These are phyloP conservation scores for Caloenas nicobarica DNA, from an alignment of 2,113 vertebrate genomes.

Conservation along the genomic window DNA sequence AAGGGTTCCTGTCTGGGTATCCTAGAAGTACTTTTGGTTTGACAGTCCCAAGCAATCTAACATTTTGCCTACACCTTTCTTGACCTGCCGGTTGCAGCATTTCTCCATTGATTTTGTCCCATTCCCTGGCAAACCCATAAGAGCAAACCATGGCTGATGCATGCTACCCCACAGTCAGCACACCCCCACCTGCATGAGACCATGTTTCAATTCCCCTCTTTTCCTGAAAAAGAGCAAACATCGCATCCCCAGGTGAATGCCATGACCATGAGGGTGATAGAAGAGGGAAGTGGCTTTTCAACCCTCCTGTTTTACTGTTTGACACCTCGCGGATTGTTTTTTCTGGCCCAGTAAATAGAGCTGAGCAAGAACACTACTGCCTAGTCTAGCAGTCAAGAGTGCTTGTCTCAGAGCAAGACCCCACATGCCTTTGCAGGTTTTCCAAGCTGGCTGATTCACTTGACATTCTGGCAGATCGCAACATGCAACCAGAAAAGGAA, in stretches of 20 bases:
- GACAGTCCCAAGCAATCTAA: background rate
- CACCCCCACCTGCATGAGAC: background rate
- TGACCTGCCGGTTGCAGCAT: background rate
- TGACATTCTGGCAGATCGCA: background rate
- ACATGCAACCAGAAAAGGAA: background rate
- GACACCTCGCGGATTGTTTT: background rate
- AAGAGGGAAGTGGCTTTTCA: background rate
- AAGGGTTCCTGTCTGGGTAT: background rate
- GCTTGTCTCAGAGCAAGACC: background rate
- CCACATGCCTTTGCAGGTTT: conserved; percentile 48
- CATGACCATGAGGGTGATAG: rapidly evolving
- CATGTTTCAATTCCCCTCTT: background rate
- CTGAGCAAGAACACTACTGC: rapidly evolving
- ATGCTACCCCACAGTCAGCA: background rate
- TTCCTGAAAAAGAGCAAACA: background rate
- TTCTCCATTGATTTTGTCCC: background rate
- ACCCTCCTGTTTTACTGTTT: background rate
- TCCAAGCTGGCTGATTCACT: conserved; percentile 55
- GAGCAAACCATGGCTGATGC: background rate
- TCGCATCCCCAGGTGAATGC: background rate
- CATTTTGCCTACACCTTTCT: background rate
- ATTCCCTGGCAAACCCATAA: background rate
- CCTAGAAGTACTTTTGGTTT: background rate
- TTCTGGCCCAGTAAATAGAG: background rate
- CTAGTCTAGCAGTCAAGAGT: background rate